phyloP scores from a whole-genome alignment of 2,797 vertebrate species.

The Emys orbicularis region DNA sequence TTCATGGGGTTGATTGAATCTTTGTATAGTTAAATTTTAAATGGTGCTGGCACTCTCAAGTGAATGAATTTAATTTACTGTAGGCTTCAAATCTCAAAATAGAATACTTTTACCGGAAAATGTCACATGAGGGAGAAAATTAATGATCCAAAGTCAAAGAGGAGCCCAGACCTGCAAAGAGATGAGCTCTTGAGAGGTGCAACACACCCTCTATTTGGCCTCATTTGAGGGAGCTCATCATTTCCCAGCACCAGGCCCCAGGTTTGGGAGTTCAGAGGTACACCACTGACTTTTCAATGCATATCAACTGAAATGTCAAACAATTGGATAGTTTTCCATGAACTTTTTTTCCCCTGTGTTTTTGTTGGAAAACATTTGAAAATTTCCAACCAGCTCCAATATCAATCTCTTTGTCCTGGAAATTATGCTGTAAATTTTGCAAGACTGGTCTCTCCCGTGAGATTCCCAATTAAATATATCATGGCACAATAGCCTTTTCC shows the following conservation, averaged over 20 bases:
- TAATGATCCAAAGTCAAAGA: not conserved
- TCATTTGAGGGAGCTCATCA: not conserved
- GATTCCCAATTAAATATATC: not conserved
- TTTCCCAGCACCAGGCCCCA: too few relatives aligned
- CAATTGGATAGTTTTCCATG: not conserved
- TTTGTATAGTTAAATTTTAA: not conserved
- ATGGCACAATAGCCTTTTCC: not conserved
- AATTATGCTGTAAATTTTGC: not conserved
- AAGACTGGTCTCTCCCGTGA: rapidly evolving
- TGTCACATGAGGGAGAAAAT: rapidly evolving
- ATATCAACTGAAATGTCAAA: not conserved
- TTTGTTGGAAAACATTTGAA: not conserved
- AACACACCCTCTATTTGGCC: not conserved
- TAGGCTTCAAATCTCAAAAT: not conserved
- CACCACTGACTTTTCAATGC: not conserved
- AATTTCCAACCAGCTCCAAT: not conserved
- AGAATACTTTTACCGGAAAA: not conserved
- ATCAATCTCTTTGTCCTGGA: not conserved
- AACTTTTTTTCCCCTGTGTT: not conserved
- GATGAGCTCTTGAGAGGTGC: not conserved
- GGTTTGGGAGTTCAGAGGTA: not conserved
- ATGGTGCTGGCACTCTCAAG: not conserved
- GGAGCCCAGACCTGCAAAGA: not conserved
- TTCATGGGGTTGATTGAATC: not conserved
- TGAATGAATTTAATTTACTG: not conserved